Evolutionary conservation across 2,888 invertebrate species (phyloP), one percentile per base, ranked within the genome.

Genomic region (Thymelicus lineola): DNA sequence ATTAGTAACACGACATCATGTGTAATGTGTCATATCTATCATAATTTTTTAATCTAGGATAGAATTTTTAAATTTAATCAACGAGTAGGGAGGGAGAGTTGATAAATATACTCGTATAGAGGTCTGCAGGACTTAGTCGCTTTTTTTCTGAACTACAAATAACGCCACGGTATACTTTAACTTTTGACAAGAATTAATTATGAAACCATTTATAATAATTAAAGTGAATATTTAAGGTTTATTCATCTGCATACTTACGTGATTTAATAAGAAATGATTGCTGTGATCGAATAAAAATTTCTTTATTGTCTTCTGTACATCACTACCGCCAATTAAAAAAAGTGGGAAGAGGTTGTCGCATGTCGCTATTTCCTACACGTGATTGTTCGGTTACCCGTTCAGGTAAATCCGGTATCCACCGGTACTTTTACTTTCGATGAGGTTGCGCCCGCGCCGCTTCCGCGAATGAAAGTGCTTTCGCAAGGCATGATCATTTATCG

Each of bases 361-460:
- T 63, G 63, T 15, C 48, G 28, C 70, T 53, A 45, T 70, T 70
- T 70, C 70, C 75, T 72, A 75, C 73, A 74, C 74, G 75, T 77
- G 77, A 76, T 75, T 74, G 76, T 75, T 70, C 72, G 71, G 73
- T 71, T 72, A 74, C 71, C 70, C 73, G 74, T 73, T 71, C 73
- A 83, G 81, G 80, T 82, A 81, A 83, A 83, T 84, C 85, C 86
- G 85, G 84, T 84, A 86, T 83, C 76, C 74, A 79, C 80, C 83
- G 79, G 90, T 60, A 70, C 91, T 93, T 91, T 91, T 91, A 93
- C 93, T 93, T 92, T 92, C 91, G 75, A 79, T 76, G 79, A 78
- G 75, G 79, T 79, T 81, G 83, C 80, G 85, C 79, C 74, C 71
- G 80, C 79, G 81, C 68, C 70, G 75, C 89, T 92, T 93, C 93